phyloP scores from a whole-genome alignment of 2,888 invertebrate species.

The Nomada flava region DNA sequence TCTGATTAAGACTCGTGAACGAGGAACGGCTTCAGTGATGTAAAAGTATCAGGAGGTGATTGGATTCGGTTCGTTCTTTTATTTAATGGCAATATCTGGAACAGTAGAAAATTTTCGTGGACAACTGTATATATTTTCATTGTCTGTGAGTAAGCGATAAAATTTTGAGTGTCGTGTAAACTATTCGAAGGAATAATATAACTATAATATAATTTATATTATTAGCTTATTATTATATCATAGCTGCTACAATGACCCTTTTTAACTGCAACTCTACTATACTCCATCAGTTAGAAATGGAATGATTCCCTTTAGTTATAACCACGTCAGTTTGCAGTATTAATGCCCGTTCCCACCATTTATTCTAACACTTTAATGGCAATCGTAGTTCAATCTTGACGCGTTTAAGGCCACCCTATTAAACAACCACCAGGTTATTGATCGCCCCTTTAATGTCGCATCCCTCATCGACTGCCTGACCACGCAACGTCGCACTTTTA shows the following conservation, averaged over 20 bases:
- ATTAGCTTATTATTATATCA: no score
- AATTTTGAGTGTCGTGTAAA: no score
- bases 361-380: slow-evolving; percentile 12
- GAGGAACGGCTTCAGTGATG: slow-evolving; percentile 37
- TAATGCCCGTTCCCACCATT: background rate
- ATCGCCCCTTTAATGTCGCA: slow-evolving; percentile 35
- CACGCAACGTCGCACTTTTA: slow-evolving; percentile 31
- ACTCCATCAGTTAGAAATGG: no score
- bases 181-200: no score
- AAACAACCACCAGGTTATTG: slow-evolving; percentile 43
- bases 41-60: background rate
- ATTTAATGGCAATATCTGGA: no score
- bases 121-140: no score
- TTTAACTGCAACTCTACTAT: no score
- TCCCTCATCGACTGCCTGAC: slow-evolving; percentile 3
- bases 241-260: no score
- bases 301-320: no score
- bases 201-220: no score
- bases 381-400: slow-evolving; percentile 1
- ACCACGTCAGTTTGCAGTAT: background rate
- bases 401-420: slow-evolving; percentile 19
- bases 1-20: slow-evolving; percentile 35
- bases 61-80: background rate
- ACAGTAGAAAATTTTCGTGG: no score
- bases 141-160: no score